A percentile compares a stretch with the other conserved stretches of the same genome.
These are phyloP conservation scores for Desoria tigrina DNA, from an alignment of 2,888 invertebrate species.

Conservation along the genomic window DNA sequence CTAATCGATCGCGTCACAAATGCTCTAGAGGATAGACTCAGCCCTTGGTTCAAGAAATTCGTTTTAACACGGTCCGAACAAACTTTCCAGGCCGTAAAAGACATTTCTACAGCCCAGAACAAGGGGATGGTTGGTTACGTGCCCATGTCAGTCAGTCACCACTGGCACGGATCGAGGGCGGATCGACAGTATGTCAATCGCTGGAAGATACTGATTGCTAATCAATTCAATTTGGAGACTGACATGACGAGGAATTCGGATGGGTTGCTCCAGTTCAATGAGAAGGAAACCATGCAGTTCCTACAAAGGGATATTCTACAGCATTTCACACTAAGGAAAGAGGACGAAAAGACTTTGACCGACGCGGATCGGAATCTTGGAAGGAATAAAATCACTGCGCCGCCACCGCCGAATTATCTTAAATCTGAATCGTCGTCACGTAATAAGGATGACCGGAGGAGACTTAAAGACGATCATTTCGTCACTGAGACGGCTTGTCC, in stretches of 20 bases:
- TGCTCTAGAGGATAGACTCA: constrained; percentile 13
- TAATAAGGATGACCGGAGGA: no score
- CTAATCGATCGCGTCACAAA: constrained; percentile 19
- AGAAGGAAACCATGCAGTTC: not conserved
- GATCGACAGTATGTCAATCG: constrained; percentile 25
- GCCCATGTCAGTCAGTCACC: constrained; percentile 18
- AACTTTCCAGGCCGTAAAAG: not conserved
- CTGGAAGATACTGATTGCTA: constrained; percentile 24
- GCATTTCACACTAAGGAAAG: constrained; percentile 19
- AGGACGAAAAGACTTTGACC: constrained; percentile 2
- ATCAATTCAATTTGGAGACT: constrained; percentile 3
- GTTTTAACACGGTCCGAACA: not conserved
- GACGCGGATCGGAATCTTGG: not conserved
- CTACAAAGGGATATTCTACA: constrained; percentile 23
- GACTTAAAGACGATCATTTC: no score
- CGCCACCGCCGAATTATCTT: no score
- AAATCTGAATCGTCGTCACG: no score
- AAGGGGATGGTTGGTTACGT: constrained; percentile 25
- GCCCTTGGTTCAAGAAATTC: constrained; percentile 3
- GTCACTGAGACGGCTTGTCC: no score
- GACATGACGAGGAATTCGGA: constrained; percentile 4
- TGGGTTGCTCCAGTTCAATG: constrained; percentile 15
- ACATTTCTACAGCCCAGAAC: not conserved
- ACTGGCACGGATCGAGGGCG: constrained; percentile 29
- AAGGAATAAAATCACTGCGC: no score